Evolutionary conservation across 2,888 invertebrate species (phyloP).

Genomic region (Cantharis rustica): DNA sequence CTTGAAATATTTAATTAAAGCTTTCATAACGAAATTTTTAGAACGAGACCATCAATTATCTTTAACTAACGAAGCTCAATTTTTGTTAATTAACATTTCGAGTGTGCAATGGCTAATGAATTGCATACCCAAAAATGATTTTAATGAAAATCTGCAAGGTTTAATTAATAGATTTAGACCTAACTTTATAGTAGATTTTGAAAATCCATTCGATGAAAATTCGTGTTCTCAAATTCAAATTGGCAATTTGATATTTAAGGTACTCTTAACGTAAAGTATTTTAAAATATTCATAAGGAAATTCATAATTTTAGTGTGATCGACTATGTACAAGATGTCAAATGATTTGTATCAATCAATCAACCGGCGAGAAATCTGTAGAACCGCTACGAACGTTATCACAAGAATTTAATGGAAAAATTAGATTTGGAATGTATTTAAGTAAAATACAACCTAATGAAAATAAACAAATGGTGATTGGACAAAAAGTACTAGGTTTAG

Average conservation of each 20-base stretch:
- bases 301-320: constrained; percentile 65
- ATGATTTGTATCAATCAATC: constrained; percentile 94
- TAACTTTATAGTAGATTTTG: constrained; percentile 83
- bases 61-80: constrained; percentile 84
- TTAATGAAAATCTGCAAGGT: constrained; percentile 61
- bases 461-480: not conserved
- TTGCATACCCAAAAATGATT: constrained; percentile 62
- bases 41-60: constrained; percentile 58
- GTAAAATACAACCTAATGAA: constrained; percentile 10
- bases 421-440: constrained; percentile 80
- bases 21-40: constrained; percentile 24
- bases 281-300: constrained; percentile 2
- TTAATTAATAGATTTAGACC: constrained; percentile 83
- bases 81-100: constrained; percentile 76
- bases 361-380: constrained; percentile 78
- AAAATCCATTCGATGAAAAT: constrained; percentile 77
- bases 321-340: constrained; percentile 87
- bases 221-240: constrained; percentile 69
- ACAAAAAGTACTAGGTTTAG: not conserved
- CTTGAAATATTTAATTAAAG: not conserved
- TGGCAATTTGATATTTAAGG: constrained; percentile 69
- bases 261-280: constrained; percentile 45
- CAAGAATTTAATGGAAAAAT: constrained; percentile 76
- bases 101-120: constrained; percentile 75
- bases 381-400: constrained; percentile 77